phyloP scores from a whole-genome alignment of 2,888 invertebrate species.

The Hetaerina titia region DNA sequence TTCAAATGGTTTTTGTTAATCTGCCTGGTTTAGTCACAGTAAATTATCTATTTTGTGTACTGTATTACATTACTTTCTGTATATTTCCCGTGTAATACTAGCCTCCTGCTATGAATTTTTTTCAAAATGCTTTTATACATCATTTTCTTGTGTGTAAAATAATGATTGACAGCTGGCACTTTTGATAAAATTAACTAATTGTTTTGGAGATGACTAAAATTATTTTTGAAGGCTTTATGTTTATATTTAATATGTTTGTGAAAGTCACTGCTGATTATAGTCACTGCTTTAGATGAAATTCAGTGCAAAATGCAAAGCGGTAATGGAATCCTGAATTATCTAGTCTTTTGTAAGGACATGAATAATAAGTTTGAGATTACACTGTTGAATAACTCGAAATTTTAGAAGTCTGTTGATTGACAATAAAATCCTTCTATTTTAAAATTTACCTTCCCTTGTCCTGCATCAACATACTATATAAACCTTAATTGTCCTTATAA shows the following conservation, averaged over 20 bases:
- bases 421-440: background rate
- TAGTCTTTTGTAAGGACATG: constrained; percentile 58
- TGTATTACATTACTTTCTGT: background rate
- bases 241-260: constrained; percentile 10
- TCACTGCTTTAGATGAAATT: constrained; percentile 5
- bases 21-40: constrained; percentile 12
- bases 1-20: background rate
- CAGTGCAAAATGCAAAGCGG: constrained; percentile 36
- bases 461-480: background rate
- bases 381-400: constrained; percentile 42
- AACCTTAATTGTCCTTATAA: background rate
- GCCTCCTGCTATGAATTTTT: background rate
- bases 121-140: constrained; percentile 34
- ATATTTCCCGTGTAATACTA: background rate
- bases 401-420: constrained; percentile 26
- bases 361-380: constrained; percentile 38
- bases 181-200: constrained; percentile 50
- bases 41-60: constrained; percentile 32
- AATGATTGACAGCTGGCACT: constrained; percentile 19
- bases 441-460: background rate
- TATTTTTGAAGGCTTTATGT: constrained; percentile 45
- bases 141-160: constrained; percentile 42
- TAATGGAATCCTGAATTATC: constrained; percentile 52
- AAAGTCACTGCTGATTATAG: constrained; percentile 21
- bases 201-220: constrained; percentile 48